These are phyloP conservation scores for Setipinna tenuifilis DNA, from an alignment of 2,797 vertebrate genomes.

Conservation along the genomic window DNA sequence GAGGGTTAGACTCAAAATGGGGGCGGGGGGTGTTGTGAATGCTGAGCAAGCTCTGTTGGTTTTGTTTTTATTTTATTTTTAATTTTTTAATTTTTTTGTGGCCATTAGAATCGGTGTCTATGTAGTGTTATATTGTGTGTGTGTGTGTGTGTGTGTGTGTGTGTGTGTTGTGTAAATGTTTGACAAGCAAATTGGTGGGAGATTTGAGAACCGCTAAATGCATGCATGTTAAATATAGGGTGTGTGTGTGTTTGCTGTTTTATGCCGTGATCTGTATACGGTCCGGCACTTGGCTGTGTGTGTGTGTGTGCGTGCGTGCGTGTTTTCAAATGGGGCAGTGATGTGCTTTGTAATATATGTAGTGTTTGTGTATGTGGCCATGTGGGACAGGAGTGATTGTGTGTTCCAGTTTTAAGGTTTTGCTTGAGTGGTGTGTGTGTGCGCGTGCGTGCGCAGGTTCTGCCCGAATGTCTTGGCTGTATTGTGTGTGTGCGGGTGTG, in stretches of 20 bases:
- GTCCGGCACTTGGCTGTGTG: constrained; percentile 43
- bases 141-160: neutral
- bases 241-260: constrained; percentile 37
- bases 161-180: constrained; percentile 1
- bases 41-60: constrained; percentile 10
- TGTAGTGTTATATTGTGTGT: neutral
- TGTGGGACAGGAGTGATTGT: constrained; percentile 19
- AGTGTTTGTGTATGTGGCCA: constrained; percentile 22
- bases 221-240: neutral
- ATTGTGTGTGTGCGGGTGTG: neutral
- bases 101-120: neutral
- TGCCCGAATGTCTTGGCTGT: neutral
- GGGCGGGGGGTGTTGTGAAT: constrained; percentile 29
- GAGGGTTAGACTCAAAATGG: neutral
- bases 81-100: neutral
- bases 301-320: constrained; percentile 31
- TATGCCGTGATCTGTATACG: constrained; percentile 36
- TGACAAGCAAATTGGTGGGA: neutral
- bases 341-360: neutral
- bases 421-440: too few species aligned
- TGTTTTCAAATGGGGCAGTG: neutral
- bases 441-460: neutral
- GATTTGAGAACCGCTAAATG: neutral
- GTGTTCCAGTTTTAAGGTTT: neutral
- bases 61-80: neutral